phyloP scores from a whole-genome alignment of 2,888 invertebrate genomes.

The Stictocephala bisonia region DNA sequence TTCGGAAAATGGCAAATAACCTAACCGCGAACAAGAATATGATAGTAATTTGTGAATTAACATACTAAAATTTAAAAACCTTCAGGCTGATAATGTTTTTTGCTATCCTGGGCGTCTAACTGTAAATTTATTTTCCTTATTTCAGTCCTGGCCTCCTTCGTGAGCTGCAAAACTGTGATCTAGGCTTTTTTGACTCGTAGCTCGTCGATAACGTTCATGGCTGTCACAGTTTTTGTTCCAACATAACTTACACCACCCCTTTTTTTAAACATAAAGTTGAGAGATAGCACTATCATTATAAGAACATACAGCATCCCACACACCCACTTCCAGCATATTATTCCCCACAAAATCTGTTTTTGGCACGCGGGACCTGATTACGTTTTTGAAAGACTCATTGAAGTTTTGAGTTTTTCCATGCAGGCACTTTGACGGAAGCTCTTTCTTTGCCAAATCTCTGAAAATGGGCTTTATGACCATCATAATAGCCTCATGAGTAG shows the following conservation, averaged over 20 bases:
- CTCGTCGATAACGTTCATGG: not conserved
- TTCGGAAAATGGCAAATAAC: no score
- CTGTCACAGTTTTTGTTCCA: not conserved
- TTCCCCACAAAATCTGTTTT: no score
- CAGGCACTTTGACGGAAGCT: not conserved
- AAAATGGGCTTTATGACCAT: not conserved
- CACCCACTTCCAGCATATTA: no score
- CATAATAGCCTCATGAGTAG: not conserved
- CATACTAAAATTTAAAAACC: no score
- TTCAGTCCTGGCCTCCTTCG: constrained; percentile 9
- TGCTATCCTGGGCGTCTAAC: not conserved
- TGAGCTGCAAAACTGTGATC: not conserved
- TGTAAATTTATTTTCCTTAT: not conserved
- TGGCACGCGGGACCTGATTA: no score
- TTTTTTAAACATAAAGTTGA: no score
- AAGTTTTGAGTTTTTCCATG: not conserved
- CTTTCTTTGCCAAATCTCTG: not conserved
- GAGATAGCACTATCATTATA: no score
- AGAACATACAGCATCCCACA: no score
- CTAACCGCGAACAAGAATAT: no score
- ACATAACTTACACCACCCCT: not conserved
- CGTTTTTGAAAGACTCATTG: not conserved
- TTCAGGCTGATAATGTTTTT: not conserved
- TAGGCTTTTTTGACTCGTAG: constrained; percentile 5
- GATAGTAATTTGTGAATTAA: no score